Evolutionary conservation across 1,140 invertebrate species (phyloP).

Genomic region (Drosophila chauvacae): DNA sequence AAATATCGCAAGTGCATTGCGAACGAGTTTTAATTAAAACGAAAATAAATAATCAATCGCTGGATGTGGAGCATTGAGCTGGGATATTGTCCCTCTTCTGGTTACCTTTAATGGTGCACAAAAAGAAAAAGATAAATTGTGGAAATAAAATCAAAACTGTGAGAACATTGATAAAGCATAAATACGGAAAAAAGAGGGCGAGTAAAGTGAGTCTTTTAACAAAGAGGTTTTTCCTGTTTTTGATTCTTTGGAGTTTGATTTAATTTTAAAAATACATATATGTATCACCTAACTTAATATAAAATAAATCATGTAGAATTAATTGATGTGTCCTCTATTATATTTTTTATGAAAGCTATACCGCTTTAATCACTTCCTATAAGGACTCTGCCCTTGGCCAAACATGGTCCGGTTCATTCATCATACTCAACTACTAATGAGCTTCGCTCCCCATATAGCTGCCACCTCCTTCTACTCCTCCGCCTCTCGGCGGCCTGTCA

Average conservation of each 20-base stretch:
- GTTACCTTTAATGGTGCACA: slow-evolving; percentile 7
- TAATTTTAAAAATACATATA: background rate
- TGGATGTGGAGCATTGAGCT: slow-evolving; percentile 2
- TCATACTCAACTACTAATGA: slow-evolving; percentile 73
- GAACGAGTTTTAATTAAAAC: slow-evolving; percentile 66
- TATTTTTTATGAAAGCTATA: background rate
- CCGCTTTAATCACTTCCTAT: slow-evolving; percentile 24
- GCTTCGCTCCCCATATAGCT: slow-evolving; percentile 43
- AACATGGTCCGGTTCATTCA: slow-evolving; percentile 65
- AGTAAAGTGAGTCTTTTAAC: no score
- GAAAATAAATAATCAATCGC: slow-evolving; percentile 41
- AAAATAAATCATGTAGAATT: background rate
- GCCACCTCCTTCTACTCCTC: slow-evolving; percentile 3
- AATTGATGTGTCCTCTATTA: background rate
- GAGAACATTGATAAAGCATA: background rate
- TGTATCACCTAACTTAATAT: background rate
- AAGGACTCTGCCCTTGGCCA: slow-evolving; percentile 31
- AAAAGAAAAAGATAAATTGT: background rate
- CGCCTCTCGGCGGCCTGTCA: slow-evolving; percentile 56
- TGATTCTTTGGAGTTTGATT: no score
- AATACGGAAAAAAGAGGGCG: no score
- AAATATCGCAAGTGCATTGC: slow-evolving; percentile 58
- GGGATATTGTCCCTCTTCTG: background rate
- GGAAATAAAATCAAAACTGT: background rate
- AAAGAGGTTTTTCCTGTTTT: no score